A percentile compares a stretch with the other conserved stretches of the same genome.
Conservation (phyloP, 2,888 invertebrate genomes). For the Hirtodrosophila histrioides region DNA sequence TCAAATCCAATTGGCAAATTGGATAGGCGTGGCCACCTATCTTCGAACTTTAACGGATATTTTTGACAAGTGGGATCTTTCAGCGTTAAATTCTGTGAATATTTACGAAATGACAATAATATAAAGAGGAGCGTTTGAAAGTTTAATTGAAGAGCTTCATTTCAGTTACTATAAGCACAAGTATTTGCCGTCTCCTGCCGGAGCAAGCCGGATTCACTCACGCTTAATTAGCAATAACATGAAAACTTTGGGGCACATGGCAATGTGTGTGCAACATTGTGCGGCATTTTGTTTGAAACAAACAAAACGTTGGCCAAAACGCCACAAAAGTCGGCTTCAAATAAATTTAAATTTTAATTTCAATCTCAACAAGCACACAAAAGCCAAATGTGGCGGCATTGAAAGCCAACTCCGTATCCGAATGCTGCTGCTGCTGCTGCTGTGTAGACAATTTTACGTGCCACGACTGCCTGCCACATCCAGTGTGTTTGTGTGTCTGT, state of each 20-base stretch:
- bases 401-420: conserved; percentile 10
- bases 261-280: conserved; percentile 1
- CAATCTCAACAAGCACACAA: conserved; percentile 66
- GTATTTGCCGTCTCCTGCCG: too few relatives aligned
- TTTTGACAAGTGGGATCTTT: too few relatives aligned
- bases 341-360: conserved; percentile 79
- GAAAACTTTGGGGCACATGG: conserved; percentile 3
- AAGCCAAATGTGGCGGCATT: conserved; percentile 53
- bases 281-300: conserved; percentile 26
- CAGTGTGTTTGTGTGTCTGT: conserved; percentile 6
- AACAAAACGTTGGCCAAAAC: conserved; percentile 51
- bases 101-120: too few relatives aligned
- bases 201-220: conserved; percentile 5
- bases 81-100: too few relatives aligned
- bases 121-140: too few relatives aligned
- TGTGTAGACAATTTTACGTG: conserved; percentile 71
- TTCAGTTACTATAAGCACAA: conserved; percentile 5
- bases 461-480: conserved; percentile 59
- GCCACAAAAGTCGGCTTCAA: conserved; percentile 68
- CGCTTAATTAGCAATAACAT: conserved; percentile 49
- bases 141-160: not conserved
- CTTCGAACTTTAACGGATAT: too few relatives aligned
- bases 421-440: conserved; percentile 51
- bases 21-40: too few relatives aligned
- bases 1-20: too few relatives aligned